Evolutionary conservation across 1,140 invertebrate species (phyloP), one percentile per base, ranked within the genome.

Genomic region (Potamilus streckersoni): DNA sequence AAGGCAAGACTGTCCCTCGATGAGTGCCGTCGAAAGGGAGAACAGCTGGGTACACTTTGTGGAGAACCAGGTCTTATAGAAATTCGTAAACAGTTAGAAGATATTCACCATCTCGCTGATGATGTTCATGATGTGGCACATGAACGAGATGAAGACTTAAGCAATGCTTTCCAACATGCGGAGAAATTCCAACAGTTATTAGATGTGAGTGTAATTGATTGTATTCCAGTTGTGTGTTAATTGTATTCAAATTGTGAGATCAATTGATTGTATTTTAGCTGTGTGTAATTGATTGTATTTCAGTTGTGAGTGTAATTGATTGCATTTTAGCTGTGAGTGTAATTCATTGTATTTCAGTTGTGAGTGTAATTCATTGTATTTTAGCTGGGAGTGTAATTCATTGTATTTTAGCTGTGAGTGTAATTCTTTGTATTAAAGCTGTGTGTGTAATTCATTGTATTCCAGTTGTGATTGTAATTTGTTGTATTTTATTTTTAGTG

Each of bases 21-120:
- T 83, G 94, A 97, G 89, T 97, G 96, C 56, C 92, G 95, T 69
- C 93, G 94, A 83, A 96, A 94, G 70, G 97, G 97, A n/a, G 94
- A 95, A 58, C 94, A 96, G 80, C 92, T 99, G 76, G 96, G 98
- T 94, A 94, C 93, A 73, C 91, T 98, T 55, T 97, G 96, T 87
- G 97, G 97, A 6, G 97, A 98, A 83, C 95, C 96, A 4, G 97
- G 98, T 84, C 97, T 98, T 90, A 96, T 97, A 0, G 97, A 99
- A 90, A 96, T 99, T 0, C 96, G 97, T 89, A 98, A 98, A 88
- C 95, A 98, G 86, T 96, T 99, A 87, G 97, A 98, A 67, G 88
- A 89, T 71, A 78, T 89, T 4, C 83, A 81, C 62, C 79, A 82
- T 27, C 62, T 86, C 55, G 83, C 85, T 38, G 88, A 89, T 62